Percentiles rank a stretch among this genome's conserved stretches.
Conservation (phyloP, 2,113 vertebrate species). For the Noctilio leporinus region DNA sequence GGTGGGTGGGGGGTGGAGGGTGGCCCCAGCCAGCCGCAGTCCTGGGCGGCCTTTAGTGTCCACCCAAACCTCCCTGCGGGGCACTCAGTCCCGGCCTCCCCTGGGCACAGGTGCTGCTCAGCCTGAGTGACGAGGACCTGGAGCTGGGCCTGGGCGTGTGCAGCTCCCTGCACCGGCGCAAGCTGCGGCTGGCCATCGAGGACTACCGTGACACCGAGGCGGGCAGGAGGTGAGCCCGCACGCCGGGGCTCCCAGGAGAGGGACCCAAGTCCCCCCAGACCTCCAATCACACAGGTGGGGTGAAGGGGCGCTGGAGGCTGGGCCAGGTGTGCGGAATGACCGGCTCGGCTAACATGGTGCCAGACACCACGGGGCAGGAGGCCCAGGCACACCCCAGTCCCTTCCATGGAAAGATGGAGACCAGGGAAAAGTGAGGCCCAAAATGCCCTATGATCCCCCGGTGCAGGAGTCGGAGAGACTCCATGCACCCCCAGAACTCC, state of each 20-base stretch:
- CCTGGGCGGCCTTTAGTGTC: neutral
- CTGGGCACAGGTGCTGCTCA: slow-evolving; percentile 82
- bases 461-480: neutral
- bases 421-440: neutral
- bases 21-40: neutral
- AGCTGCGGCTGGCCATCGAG: slow-evolving; percentile 88
- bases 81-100: neutral
- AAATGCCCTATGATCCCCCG: neutral
- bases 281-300: fast-evolving
- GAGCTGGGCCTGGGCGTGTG: slow-evolving; percentile 85
- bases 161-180: slow-evolving; percentile 87
- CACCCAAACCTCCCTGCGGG: neutral
- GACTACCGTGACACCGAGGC: slow-evolving; percentile 88
- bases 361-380: neutral
- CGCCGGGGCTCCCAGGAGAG: fast-evolving
- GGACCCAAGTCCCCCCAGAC: fast-evolving
- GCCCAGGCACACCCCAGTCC: no score
- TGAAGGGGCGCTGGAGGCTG: fast-evolving
- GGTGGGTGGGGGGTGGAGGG: neutral
- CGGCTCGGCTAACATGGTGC: no score
- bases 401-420: neutral
- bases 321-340: neutral
- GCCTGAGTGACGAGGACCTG: slow-evolving; percentile 87
- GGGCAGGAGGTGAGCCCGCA: slow-evolving; percentile 80
- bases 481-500: neutral